Base-by-base conservation (phyloP, 2,888 invertebrate species). In the Ferrisia virgata region DNA sequence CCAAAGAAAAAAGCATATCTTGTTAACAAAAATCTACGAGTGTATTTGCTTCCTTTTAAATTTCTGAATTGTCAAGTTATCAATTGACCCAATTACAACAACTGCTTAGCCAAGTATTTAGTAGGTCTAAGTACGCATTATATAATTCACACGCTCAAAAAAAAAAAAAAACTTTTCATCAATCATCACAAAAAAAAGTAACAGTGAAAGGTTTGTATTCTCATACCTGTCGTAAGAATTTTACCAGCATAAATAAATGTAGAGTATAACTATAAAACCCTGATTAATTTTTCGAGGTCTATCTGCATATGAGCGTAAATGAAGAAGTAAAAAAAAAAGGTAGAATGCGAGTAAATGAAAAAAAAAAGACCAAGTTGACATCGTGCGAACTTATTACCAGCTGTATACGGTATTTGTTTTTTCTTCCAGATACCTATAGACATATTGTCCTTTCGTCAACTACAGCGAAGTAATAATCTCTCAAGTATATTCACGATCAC, bases 401-500 rank as follows among this genome's bases (percentile, higher is more conserved):
- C 28, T 64, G 58, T 64, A 25, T 13, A 15, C 2, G 13, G 8
- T 28, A 28, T 64, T 64, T 64, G 58, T 64, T 64, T 64, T 64
- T 64, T 64, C 58, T 64, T 64, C 11, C 11, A 18, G 53, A 64
- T 28, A 64, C 58, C 28, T 13, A 6, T 25, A 64, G 58, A 64
- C 18, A 47, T 3, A 47, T 64, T 64, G 25, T 28, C 3, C 11
- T 64, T 28, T 64, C 58, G 58, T 64, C 58, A 64, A 64, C 28
- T 11, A 11, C 22, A 9, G 28, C n/a, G 47, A 1, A 43, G 18
- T 3, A 22, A 79, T 82, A 82, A 82, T 82, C 82, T 64, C 53
- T 82, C 64, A 11, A 15, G 64, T 64, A 33, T 40, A 64, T 82
- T 82, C 82, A 25, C 64, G 58, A 69, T 69, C 82, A 82, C 82